A percentile compares a stretch with the other conserved stretches of the same genome.
Evolutionary conservation across 2,113 vertebrate genomes (phyloP).

Genomic region (Leucosticte australis): DNA sequence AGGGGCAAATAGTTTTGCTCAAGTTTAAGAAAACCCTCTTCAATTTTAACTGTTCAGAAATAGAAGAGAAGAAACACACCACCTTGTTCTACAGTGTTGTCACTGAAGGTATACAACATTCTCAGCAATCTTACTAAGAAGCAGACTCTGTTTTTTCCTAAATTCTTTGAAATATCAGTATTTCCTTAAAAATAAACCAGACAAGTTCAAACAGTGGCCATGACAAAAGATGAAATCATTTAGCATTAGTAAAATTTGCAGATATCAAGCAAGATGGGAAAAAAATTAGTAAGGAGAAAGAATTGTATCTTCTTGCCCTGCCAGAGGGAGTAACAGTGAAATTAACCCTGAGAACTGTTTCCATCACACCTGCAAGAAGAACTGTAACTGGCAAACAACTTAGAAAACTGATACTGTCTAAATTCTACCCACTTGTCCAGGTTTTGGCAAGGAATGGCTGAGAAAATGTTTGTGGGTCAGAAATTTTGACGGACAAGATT

Average conservation of each 20-base stretch:
- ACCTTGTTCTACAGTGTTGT: neutral
- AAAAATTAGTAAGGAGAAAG: neutral
- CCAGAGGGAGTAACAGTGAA: conserved; percentile 13
- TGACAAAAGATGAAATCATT: neutral
- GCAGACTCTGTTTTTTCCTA: neutral
- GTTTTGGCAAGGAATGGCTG: no score
- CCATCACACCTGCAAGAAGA: no score
- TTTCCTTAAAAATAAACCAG: neutral
- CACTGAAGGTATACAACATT: neutral
- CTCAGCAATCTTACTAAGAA: neutral
- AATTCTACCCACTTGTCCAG: no score
- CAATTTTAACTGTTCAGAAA: neutral
- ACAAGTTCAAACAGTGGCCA: neutral
- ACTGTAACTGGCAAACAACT: no score
- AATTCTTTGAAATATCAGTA: neutral
- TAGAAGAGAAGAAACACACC: neutral
- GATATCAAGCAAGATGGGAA: neutral
- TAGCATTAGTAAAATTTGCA: neutral
- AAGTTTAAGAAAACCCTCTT: neutral
- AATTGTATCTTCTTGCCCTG: conserved; percentile 10
- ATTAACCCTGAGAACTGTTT: conserved; percentile 28
- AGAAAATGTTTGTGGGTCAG: no score
- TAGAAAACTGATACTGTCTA: no score
- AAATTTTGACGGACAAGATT: no score
- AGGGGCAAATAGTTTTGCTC: neutral